Percentiles rank a stretch among this genome's conserved stretches.
These are phyloP conservation scores for Leistus spinibarbis DNA, from an alignment of 2,888 invertebrate species.

Conservation along the genomic window DNA sequence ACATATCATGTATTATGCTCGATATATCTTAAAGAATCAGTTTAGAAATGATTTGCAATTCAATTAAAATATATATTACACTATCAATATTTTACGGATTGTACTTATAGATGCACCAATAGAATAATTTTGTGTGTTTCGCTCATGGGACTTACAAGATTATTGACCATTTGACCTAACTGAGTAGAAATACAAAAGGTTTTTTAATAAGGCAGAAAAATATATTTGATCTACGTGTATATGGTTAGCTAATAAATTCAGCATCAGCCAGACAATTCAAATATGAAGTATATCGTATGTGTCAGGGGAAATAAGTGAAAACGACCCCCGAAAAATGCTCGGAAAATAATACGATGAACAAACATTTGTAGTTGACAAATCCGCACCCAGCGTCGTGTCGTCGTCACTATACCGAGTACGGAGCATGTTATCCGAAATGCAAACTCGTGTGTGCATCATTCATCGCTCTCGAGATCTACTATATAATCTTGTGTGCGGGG, in stretches of 20 bases:
- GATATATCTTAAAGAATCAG: no score
- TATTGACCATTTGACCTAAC: no score
- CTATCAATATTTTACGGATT: no score
- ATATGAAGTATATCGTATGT: neutral
- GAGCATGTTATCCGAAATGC: constrained; percentile 55
- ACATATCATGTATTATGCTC: no score
- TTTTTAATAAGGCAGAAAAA: no score
- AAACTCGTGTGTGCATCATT: constrained; percentile 51
- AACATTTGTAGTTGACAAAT: constrained; percentile 55
- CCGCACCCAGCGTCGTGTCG: constrained; percentile 47
- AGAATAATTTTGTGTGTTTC: no score
- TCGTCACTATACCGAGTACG: constrained; percentile 38
- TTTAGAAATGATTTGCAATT: no score
- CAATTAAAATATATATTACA: no score
- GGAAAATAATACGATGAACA: constrained; percentile 50
- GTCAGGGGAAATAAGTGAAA: neutral
- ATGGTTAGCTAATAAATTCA: neutral
- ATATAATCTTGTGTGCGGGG: neutral
- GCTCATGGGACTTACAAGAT: no score
- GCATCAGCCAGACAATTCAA: neutral
- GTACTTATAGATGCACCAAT: no score
- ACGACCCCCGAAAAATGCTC: constrained; percentile 55
- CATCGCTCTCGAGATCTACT: neutral
- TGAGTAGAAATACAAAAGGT: no score
- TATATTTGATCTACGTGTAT: no score